These are phyloP conservation scores for Cryptosula pallasiana DNA, from an alignment of 2,888 invertebrate genomes.

Conservation along the genomic window DNA sequence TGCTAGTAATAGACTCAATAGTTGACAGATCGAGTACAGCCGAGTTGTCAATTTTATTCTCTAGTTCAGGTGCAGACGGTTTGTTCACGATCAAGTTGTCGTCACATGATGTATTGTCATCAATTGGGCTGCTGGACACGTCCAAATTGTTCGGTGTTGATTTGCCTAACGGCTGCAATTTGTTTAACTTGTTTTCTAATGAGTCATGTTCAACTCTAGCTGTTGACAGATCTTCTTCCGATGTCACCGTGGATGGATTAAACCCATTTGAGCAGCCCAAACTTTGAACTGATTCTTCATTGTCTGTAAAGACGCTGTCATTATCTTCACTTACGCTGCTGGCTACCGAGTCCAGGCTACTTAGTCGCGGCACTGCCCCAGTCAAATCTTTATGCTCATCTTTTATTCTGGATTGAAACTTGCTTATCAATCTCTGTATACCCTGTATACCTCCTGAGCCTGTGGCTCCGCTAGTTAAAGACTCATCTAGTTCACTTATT, in stretches of 20 bases:
- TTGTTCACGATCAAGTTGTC: too few species aligned
- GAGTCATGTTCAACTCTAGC: too few species aligned
- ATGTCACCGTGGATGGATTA: too few species aligned
- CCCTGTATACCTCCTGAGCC: not conserved
- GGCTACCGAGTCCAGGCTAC: not conserved
- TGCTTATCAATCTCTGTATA: not conserved
- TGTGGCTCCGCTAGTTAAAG: not conserved
- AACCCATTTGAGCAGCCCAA: too few species aligned
- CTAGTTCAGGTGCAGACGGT: not conserved
- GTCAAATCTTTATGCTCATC: not conserved
- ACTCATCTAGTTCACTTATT: conserved; percentile 10
- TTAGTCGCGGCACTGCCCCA: not conserved
- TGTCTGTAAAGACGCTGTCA: conserved; percentile 1
- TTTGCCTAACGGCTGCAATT: too few species aligned
- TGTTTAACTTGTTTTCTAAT: too few species aligned
- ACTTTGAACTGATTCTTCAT: not conserved
- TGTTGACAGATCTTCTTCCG: too few species aligned
- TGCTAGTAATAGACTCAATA: not conserved
- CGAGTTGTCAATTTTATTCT: not conserved
- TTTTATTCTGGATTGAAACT: not conserved
- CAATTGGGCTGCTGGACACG: too few species aligned
- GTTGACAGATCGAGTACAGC: not conserved
- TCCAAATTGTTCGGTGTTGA: too few species aligned
- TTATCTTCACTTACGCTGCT: conserved; percentile 13
- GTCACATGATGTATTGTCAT: too few species aligned